Evolutionary conservation across 2,113 vertebrate genomes (phyloP), one percentile per base, ranked within the genome.

Genomic region (Lophochroa leadbeateri): DNA sequence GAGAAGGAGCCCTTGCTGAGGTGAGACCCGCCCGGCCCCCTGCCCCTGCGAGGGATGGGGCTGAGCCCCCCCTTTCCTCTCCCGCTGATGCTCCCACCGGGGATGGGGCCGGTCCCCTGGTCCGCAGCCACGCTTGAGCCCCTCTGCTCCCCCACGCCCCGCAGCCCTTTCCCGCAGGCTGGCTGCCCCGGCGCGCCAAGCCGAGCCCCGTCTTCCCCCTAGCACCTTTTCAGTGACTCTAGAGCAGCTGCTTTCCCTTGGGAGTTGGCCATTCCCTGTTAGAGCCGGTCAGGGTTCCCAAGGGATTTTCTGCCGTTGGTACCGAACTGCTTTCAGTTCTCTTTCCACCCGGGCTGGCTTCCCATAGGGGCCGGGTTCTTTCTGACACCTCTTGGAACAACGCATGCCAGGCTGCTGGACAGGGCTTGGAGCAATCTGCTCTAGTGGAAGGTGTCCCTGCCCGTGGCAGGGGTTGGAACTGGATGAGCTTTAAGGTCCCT

Each of bases 1-100:
- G 95, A 96, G 88, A 96, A 95, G 78, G 95, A 96, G 91, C 93
- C 93, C 3, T 72, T 96, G 93, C 44, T 95, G 64, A 96, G 95
- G 95, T 95, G 89, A 94, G 93, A 65, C 5, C 41, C 33, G 9
- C 15, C 25, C 58, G 23, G n/a, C 21, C 15, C 23, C 23, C 23
- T 25, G 23, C 58, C 15, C n/a, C 10, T 37, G 13, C 23, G 58
- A 24, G n/a, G 11, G n/a, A 17, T 61, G 58, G n/a, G 58, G 58
- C 58, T 61, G 23, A 61, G 58, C 58, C 24, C 58, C 33, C 44
- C 21, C 33, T 6, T 35, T 13, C 33, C 21, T 58, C 13, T 58
- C 20, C 55, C 20, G 20, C 33, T 33, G 55, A 39, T 71, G 67
- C 58, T 49, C 19, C 53, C 37, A 3, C 16, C 13, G 10, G 35